phyloP scores from a whole-genome alignment of 2,113 vertebrate genomes.

The Acanthochromis polyacanthus region DNA sequence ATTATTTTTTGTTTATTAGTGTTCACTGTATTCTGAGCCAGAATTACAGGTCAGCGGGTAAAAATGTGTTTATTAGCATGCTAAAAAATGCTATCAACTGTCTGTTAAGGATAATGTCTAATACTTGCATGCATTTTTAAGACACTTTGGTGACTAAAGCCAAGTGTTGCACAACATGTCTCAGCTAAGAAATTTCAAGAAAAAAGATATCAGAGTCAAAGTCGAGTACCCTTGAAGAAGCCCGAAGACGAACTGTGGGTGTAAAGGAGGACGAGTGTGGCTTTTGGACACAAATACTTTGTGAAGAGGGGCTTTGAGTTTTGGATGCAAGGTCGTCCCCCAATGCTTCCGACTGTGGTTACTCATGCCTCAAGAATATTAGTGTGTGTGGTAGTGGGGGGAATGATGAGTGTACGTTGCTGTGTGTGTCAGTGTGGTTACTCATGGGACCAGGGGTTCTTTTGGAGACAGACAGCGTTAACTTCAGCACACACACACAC shows the following conservation, averaged over 20 bases:
- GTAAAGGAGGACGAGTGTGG: conserved; percentile 51
- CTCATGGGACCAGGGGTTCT: conserved; percentile 77
- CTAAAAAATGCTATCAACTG: too few species aligned
- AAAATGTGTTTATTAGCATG: too few species aligned
- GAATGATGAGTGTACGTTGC: conserved; percentile 23
- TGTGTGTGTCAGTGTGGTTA: conserved; percentile 62
- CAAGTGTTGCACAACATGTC: conserved; percentile 52
- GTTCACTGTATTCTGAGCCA: too few species aligned
- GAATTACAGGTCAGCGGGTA: too few species aligned
- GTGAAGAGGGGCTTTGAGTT: conserved; percentile 65
- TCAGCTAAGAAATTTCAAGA: conserved; percentile 9
- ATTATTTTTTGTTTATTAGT: too few species aligned
- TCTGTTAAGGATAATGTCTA: too few species aligned
- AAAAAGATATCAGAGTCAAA: conserved; percentile 31
- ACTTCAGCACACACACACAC: conserved; percentile 58
- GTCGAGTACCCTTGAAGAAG: conserved; percentile 43
- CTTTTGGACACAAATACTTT: conserved; percentile 74
- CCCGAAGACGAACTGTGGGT: conserved; percentile 34
- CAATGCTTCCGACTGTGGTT: conserved; percentile 61
- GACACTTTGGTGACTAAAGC: conserved; percentile 29
- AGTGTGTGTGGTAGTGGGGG: background rate
- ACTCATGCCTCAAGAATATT: conserved; percentile 68
- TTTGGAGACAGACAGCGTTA: conserved; percentile 69
- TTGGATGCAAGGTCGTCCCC: conserved; percentile 71
- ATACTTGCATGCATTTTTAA: conserved; percentile 2